These are phyloP conservation scores for Polydrusus pterygomalis DNA, from an alignment of 2,888 invertebrate genomes.

Conservation along the genomic window DNA sequence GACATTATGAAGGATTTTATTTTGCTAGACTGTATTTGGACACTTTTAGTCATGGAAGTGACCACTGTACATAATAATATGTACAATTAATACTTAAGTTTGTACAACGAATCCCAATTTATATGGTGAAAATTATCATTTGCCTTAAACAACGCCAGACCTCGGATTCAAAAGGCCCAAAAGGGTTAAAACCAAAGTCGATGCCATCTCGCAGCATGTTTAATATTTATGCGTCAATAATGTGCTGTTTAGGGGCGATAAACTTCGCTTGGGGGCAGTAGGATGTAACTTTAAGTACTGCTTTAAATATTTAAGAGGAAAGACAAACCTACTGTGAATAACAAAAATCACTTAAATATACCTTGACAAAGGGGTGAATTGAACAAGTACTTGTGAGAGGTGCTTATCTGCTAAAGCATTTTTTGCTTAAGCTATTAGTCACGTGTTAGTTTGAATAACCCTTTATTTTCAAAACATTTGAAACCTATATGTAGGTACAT, in stretches of 20 bases:
- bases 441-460: neutral
- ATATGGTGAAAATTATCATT: conserved; percentile 5
- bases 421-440: neutral
- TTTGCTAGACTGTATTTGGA: too few relatives aligned
- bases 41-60: too few relatives aligned
- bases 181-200: conserved; percentile 55
- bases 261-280: conserved; percentile 58
- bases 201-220: conserved; percentile 60
- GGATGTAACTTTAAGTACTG: conserved; percentile 40
- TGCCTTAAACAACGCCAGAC: conserved; percentile 6
- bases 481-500: too few relatives aligned
- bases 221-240: conserved; percentile 67
- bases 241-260: conserved; percentile 65
- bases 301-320: conserved; percentile 46
- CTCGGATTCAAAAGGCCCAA: conserved; percentile 51
- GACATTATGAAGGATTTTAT: too few relatives aligned
- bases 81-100: conserved; percentile 35
- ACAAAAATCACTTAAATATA: conserved; percentile 47
- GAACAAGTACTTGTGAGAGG: neutral
- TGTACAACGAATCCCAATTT: conserved; percentile 13
- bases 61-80: neutral
- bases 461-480: too few relatives aligned
- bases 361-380: conserved; percentile 35
- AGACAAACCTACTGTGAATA: conserved; percentile 37
- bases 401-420: neutral